Percentiles rank a stretch among this genome's conserved stretches.
These are phyloP conservation scores for Metallyticus violacea DNA, from an alignment of 2,888 invertebrate species.

Conservation along the genomic window DNA sequence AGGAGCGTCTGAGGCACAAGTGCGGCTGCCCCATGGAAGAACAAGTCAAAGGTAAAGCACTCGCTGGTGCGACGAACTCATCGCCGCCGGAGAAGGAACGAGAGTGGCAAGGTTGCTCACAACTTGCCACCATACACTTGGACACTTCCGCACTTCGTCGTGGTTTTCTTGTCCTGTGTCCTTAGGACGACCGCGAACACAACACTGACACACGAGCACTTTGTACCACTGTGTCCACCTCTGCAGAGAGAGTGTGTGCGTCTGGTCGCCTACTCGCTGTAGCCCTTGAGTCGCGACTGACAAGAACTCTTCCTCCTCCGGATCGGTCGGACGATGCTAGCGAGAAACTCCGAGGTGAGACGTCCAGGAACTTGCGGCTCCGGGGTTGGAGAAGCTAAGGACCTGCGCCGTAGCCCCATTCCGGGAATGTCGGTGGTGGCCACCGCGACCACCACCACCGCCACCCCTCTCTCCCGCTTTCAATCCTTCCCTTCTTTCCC, in stretches of 20 bases:
- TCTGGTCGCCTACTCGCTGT: constrained; percentile 9
- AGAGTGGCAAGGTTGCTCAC: no score
- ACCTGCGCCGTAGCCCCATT: constrained; percentile 26
- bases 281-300: constrained; percentile 23
- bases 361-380: constrained; percentile 22
- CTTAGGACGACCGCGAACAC: no score
- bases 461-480: constrained; percentile 12
- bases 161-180: no score
- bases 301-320: background rate
- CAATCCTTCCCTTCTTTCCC: constrained; percentile 28
- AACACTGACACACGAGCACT: background rate
- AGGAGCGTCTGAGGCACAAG: background rate
- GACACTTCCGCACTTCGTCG: background rate
- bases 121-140: background rate
- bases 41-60: no score
- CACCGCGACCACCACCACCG: constrained; percentile 19
- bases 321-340: background rate
- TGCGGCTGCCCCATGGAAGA: background rate
- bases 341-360: background rate
- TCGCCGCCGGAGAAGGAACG: no score
- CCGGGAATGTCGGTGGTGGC: constrained; percentile 20
- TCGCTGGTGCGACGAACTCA: background rate
- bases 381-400: constrained; percentile 26
- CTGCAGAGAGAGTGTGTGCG: background rate
- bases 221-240: background rate